A percentile compares a stretch with the other conserved stretches of the same genome.
Evolutionary conservation across 2,113 vertebrate species (phyloP).

Genomic region (Ailurus styani): DNA sequence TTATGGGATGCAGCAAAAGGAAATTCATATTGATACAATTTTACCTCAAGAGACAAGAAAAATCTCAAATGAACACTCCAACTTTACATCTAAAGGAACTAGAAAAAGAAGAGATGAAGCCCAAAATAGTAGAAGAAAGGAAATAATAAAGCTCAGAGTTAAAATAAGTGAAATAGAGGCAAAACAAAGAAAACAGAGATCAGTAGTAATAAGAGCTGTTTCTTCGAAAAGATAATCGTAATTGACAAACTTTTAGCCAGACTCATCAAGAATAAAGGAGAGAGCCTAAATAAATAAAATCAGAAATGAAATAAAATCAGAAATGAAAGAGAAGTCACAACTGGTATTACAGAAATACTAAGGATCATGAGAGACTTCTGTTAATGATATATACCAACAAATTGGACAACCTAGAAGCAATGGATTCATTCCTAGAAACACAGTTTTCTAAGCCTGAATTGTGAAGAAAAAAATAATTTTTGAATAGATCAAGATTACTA

Average conservation of each 20-base stretch:
- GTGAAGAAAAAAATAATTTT: not conserved
- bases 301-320: not conserved
- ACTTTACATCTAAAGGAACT: not conserved
- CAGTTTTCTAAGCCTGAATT: not conserved
- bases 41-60: not conserved
- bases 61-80: not conserved
- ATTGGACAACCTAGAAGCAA: not conserved
- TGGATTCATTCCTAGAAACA: not conserved
- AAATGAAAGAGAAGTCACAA: not conserved
- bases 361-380: not conserved
- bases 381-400: not conserved
- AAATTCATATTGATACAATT: not conserved
- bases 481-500: not conserved
- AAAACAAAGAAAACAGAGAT: not conserved
- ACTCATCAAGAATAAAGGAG: not conserved
- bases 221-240: not conserved
- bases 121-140: not conserved
- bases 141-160: not conserved
- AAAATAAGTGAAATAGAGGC: not conserved
- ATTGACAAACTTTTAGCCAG: not conserved
- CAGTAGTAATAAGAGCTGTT: not conserved
- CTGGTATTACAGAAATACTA: not conserved
- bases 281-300: not conserved
- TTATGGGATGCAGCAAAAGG: not conserved
- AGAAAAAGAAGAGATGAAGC: not conserved